Evolutionary conservation across 2,888 invertebrate species (phyloP).

Genomic region (Bunonema sp.): DNA sequence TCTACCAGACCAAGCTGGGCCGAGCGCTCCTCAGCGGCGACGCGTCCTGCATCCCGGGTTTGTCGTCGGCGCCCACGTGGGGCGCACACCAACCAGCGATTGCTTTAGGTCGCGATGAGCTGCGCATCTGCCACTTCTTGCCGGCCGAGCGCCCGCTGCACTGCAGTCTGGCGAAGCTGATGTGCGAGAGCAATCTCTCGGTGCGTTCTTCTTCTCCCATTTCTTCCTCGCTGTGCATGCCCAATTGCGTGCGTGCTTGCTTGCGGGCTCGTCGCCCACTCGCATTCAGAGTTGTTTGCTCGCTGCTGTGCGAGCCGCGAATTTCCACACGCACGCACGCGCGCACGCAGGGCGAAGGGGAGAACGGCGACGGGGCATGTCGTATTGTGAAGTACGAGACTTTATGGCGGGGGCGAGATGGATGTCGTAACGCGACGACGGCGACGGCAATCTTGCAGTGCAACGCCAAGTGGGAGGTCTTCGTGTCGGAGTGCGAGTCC

Average conservation of each 20-base stretch:
- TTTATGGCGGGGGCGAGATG: slow-evolving; percentile 1
- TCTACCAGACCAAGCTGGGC: slow-evolving; percentile 41
- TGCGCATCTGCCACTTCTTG: slow-evolving; percentile 35
- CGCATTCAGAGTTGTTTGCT: not conserved
- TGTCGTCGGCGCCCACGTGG: too few species aligned
- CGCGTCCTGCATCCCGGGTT: slow-evolving; percentile 34
- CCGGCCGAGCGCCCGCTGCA: slow-evolving; percentile 31
- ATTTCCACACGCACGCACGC: not conserved
- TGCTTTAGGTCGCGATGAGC: slow-evolving; percentile 35
- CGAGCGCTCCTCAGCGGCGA: slow-evolving; percentile 28
- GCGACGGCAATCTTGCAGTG: slow-evolving; percentile 17
- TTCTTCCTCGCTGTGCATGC: too few species aligned
- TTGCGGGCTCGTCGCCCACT: too few species aligned
- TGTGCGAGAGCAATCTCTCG: slow-evolving; percentile 37
- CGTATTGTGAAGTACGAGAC: not conserved
- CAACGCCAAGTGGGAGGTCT: slow-evolving; percentile 39
- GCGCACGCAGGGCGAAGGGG: not conserved
- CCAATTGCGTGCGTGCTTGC: too few species aligned
- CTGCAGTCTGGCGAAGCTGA: slow-evolving; percentile 37
- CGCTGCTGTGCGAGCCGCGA: not conserved
- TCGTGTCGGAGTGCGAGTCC: slow-evolving; percentile 40
- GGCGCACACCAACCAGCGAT: too few species aligned
- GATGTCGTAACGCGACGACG: not conserved
- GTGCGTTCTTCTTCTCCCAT: slow-evolving; percentile 6
- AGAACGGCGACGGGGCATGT: too few species aligned